Conservation (phyloP, 2,113 vertebrate species). For the Gila orcuttii region DNA sequence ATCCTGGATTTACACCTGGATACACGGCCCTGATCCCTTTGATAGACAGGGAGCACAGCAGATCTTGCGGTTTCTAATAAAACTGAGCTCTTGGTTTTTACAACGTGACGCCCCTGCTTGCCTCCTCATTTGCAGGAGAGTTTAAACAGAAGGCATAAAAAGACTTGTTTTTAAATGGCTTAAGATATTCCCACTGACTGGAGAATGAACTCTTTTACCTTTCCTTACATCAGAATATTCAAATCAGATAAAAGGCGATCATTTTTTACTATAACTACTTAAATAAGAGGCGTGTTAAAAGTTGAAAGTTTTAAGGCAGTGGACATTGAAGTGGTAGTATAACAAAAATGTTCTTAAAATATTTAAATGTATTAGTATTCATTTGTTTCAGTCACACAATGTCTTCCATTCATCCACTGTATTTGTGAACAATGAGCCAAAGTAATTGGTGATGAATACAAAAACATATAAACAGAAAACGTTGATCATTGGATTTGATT, state of each 20-base stretch:
- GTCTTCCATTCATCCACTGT: too few species aligned
- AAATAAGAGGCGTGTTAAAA: not conserved
- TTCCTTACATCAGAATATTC: not conserved
- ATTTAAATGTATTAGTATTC: too few species aligned
- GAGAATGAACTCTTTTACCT: not conserved
- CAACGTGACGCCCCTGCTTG: conserved; percentile 56
- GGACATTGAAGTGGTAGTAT: too few species aligned
- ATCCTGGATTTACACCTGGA: conserved; percentile 55
- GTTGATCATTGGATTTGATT: too few species aligned
- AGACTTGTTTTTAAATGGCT: conserved; percentile 19
- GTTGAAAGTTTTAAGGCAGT: not conserved
- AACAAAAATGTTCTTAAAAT: too few species aligned
- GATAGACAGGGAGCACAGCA: conserved; percentile 66
- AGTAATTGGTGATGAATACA: too few species aligned
- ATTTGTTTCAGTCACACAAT: too few species aligned
- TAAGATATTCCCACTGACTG: not conserved
- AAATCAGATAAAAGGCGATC: not conserved
- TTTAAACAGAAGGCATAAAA: not conserved
- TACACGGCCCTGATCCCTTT: conserved; percentile 51
- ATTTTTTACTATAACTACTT: too few species aligned
- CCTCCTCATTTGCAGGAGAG: conserved; percentile 47
- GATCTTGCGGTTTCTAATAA: conserved; percentile 64
- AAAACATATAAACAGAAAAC: too few species aligned
- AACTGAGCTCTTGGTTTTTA: conserved; percentile 59
- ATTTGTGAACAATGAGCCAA: too few species aligned